Evolutionary conservation across 1,140 invertebrate genomes (phyloP), one percentile per base, ranked within the genome.

Genomic region (Neodiprion virginianus): DNA sequence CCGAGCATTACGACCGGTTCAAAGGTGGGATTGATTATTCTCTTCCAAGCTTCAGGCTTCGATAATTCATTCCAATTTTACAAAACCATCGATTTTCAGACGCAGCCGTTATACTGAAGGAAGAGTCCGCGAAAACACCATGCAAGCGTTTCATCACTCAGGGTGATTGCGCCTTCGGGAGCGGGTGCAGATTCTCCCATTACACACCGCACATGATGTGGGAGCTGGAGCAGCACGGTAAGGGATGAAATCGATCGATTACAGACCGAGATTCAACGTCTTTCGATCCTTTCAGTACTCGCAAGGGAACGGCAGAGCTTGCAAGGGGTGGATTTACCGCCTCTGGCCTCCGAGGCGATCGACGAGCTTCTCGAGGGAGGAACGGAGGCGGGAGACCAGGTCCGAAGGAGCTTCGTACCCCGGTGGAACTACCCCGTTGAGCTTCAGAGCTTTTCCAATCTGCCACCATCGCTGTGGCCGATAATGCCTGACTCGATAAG

Each of bases 171-270:
- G 81, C 88, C 28, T 94, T 93, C 87, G 91, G 91, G 12, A 81
- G 83, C 11, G 89, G 88, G 71, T 94, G 93, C 76, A 90, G 89
- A 82, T 93, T 90, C 80, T 92, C 92, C 7, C 93, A 94, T 84
- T 93, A 92, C 73, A 90, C 89, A 10, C 87, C 82, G 61, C 85
- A 89, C 66, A 86, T 92, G 85, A 83, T 93, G 48, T 87, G 89
- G 82, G 80, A 88, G 69, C 80, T 93, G 14, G 87, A 89, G 80
- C 81, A 87, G 76, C 83, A 90, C 80, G 89, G 92, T 93, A 89
- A 86, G 53, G n/a, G 2, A 40, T 40, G 2, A 40, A 40, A 40
- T 40, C 28, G 28, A 40, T 40, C 28, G 28, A 40, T 5, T 0
- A 40, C 5, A 1, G 2, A 40, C 28, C 28, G 5, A 40, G 28